A percentile compares a stretch with the other conserved stretches of the same genome.
Conservation (phyloP, 2,113 vertebrate species). For the Phaethon lepturus region DNA sequence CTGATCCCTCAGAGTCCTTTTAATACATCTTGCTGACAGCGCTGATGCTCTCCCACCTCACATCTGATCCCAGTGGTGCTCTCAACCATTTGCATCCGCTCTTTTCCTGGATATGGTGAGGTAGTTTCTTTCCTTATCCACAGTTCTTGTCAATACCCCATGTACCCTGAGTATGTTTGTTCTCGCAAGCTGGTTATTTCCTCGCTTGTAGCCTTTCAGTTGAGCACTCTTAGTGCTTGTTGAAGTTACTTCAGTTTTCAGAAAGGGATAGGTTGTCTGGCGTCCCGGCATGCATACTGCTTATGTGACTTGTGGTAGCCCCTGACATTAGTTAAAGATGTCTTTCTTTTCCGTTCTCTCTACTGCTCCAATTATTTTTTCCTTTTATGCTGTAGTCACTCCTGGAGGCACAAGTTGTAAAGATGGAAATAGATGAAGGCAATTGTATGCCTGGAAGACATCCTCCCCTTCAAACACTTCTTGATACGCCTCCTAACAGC, state of each 20-base stretch:
- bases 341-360: not conserved
- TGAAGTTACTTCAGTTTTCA: not conserved
- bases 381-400: not conserved
- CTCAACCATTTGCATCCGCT: not conserved
- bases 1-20: not conserved
- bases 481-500: slow-evolving; percentile 16
- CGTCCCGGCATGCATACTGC: not conserved
- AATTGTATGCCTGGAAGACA: slow-evolving; percentile 42
- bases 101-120: not conserved
- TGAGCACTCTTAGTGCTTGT: not conserved
- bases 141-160: not conserved
- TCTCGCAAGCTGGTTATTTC: not conserved
- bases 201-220: not conserved
- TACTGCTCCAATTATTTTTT: slow-evolving; percentile 26
- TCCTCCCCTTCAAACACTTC: slow-evolving; percentile 22
- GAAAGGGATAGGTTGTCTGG: not conserved
- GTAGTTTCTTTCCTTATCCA: not conserved
- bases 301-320: not conserved
- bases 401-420: slow-evolving; percentile 22
- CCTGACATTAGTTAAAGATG: not conserved
- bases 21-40: not conserved
- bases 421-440: slow-evolving; percentile 29
- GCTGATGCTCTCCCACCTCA: not conserved
- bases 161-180: not conserved
- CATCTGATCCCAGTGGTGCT: not conserved